Conservation (phyloP, 92 coral and sea anemone genomes). For the Galaxea fascicularis region DNA sequence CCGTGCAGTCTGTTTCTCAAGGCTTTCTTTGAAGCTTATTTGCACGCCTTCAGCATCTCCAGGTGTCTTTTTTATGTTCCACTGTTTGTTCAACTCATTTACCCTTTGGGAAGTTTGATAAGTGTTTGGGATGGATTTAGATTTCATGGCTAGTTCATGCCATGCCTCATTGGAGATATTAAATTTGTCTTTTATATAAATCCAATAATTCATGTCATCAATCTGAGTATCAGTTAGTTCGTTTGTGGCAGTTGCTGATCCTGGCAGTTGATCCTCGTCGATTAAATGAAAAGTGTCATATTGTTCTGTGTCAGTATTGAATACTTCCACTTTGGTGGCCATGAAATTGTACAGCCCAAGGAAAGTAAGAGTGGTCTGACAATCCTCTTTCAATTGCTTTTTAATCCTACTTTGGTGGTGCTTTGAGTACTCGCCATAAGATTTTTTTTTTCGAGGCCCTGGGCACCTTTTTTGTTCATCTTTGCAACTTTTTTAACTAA, state of each 20-base stretch:
- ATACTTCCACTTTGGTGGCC: conserved; percentile 71
- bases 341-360: conserved; percentile 61
- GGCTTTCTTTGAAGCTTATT: conserved; percentile 54
- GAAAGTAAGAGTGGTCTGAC: conserved; percentile 62
- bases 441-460: conserved; percentile 36
- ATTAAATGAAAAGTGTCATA: conserved; percentile 52
- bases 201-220: no score
- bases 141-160: conserved; percentile 63
- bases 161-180: conserved; percentile 69
- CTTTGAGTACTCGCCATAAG: conserved; percentile 24
- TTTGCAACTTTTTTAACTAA: neutral
- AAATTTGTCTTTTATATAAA: conserved; percentile 62
- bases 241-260: neutral
- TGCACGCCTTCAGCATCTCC: conserved; percentile 64
- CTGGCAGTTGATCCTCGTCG: conserved; percentile 33
- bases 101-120: neutral
- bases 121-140: conserved; percentile 46
- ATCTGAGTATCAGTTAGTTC: conserved; percentile 39
- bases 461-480: neutral
- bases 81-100: neutral
- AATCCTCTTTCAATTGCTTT: conserved; percentile 52
- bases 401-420: conserved; percentile 45
- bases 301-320: conserved; percentile 40
- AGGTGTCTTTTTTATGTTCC: conserved; percentile 47
- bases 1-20: conserved; percentile 28